These are phyloP conservation scores for Nannoperca obscura DNA, from an alignment of 2,797 vertebrate genomes.

Conservation along the genomic window DNA sequence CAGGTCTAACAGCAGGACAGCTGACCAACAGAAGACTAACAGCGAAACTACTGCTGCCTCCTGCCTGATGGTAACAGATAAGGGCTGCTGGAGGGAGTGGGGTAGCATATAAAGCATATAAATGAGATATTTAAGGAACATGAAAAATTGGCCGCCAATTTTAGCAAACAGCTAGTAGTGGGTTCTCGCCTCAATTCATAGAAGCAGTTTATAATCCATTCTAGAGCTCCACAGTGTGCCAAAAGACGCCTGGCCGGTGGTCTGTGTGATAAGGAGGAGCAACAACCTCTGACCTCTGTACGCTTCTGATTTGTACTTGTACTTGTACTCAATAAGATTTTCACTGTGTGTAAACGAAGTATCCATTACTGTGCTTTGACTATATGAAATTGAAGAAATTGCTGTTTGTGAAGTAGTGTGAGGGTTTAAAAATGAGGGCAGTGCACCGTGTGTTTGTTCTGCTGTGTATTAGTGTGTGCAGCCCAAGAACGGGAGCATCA, in stretches of 20 bases:
- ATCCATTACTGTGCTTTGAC: conserved; percentile 5
- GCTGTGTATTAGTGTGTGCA: conserved; percentile 4
- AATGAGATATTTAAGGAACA: conserved; percentile 61
- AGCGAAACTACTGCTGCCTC: conserved; percentile 4
- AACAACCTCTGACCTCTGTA: conserved; percentile 32
- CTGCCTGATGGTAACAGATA: conserved; percentile 47
- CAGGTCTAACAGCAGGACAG: conserved; percentile 18
- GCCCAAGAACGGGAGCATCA: not conserved
- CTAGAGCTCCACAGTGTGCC: not conserved
- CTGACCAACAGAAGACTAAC: conserved; percentile 4
- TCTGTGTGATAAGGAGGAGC: conserved; percentile 38
- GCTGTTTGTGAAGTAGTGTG: not conserved
- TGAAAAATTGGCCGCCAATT: conserved; percentile 54
- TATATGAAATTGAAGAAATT: conserved; percentile 16
- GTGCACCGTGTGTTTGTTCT: not conserved
- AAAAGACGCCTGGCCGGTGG: conserved; percentile 3
- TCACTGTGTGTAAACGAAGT: not conserved
- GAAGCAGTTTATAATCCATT: conserved; percentile 35
- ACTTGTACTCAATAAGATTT: conserved; percentile 19
- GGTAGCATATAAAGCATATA: conserved; percentile 27
- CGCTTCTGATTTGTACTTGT: conserved; percentile 17
- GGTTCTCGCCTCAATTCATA: conserved; percentile 12
- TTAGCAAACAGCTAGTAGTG: conserved; percentile 27
- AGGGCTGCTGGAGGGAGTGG: conserved; percentile 16
- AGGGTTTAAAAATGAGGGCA: not conserved